Conservation (phyloP, 2,797 vertebrate species). For the Halcyon chelicuti region DNA sequence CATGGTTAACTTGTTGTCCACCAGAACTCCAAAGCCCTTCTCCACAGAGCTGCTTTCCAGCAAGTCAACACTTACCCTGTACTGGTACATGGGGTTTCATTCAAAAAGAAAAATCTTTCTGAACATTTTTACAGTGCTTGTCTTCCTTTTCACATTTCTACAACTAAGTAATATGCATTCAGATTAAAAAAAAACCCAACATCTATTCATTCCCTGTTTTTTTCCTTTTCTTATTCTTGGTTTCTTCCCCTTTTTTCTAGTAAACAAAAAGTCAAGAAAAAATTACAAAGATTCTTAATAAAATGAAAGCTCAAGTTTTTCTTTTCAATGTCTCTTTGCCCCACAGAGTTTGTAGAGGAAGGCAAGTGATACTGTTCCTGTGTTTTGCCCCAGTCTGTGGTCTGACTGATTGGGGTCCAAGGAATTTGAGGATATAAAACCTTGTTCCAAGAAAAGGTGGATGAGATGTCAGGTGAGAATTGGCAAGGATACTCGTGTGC, state of each 20-base stretch:
- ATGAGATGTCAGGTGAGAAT: not conserved
- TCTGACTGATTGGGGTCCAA: constrained; percentile 8
- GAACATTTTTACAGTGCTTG: not conserved
- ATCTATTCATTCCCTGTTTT: not conserved
- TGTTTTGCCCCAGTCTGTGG: not conserved
- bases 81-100: not conserved
- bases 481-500: not conserved
- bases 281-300: not conserved
- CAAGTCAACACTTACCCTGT: too few species aligned
- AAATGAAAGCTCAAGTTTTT: not conserved
- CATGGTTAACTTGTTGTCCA: too few species aligned
- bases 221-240: not conserved
- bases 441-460: not conserved
- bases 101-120: not conserved
- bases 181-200: not conserved
- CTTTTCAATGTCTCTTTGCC: not conserved
- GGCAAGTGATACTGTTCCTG: not conserved
- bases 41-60: too few species aligned
- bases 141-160: not conserved
- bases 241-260: not conserved
- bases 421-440: not conserved
- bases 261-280: not conserved
- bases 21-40: too few species aligned
- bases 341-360: not conserved
- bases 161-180: not conserved